Evolutionary conservation across 2,797 vertebrate genomes (phyloP).

Genomic region (Tragelaphus eurycerus): DNA sequence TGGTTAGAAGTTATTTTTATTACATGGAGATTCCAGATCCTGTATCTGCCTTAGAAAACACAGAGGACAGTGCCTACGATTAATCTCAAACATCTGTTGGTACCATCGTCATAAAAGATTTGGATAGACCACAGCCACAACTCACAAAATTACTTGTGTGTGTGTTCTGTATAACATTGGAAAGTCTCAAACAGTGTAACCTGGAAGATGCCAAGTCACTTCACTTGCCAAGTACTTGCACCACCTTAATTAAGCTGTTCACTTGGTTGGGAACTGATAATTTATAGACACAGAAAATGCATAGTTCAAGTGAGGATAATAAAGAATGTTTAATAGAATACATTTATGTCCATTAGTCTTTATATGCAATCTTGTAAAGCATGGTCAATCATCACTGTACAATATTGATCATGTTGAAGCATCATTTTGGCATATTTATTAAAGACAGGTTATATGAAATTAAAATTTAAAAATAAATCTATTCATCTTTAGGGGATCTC

Average conservation of each 20-base stretch:
- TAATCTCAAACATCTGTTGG: neutral
- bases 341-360: neutral
- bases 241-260: conserved; percentile 35
- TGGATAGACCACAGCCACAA: neutral
- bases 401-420: neutral
- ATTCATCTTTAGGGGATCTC: neutral
- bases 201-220: neutral
- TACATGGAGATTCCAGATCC: neutral
- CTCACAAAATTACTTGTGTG: neutral
- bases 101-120: neutral
- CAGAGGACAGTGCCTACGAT: neutral
- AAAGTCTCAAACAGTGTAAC: neutral
- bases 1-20: neutral
- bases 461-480: neutral
- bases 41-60: neutral
- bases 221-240: conserved; percentile 34
- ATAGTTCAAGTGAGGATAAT: neutral
- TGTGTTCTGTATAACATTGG: neutral
- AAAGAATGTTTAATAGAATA: conserved; percentile 3
- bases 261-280: neutral
- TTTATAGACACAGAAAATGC: neutral
- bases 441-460: neutral
- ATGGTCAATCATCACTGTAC: neutral
- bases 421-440: neutral
- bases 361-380: neutral